Conservation (phyloP, 2,797 vertebrate genomes). For the Hoplostethus atlanticus region DNA sequence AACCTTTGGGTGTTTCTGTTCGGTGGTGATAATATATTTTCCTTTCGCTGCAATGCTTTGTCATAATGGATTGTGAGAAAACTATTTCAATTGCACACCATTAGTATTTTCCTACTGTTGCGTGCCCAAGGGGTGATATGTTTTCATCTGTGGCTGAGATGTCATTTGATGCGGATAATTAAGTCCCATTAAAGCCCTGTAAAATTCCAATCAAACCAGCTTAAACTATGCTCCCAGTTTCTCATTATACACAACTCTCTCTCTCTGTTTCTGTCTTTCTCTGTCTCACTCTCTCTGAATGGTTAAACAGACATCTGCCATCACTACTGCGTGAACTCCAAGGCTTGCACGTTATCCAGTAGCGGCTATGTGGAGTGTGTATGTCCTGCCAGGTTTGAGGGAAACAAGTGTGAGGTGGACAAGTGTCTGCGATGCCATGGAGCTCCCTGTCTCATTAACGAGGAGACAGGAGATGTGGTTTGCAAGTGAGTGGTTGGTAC, state of each 20-base stretch:
- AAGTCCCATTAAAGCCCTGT: conserved; percentile 79
- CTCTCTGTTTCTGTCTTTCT: neutral
- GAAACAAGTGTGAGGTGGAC: conserved; percentile 94
- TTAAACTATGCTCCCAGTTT: conserved; percentile 55
- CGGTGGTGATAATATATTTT: conserved; percentile 69
- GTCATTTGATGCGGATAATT: conserved; percentile 85
- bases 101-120: conserved; percentile 71
- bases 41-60: conserved; percentile 62
- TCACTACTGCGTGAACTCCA: conserved; percentile 96
- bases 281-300: conserved; percentile 4
- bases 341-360: conserved; percentile 92
- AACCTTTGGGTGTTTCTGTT: conserved; percentile 75
- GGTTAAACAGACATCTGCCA: conserved; percentile 88
- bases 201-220: conserved; percentile 75
- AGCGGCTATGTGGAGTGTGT: conserved; percentile 94
- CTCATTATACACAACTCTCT: conserved; percentile 55
- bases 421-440: conserved; percentile 94
- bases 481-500: conserved; percentile 93
- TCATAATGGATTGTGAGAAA: conserved; percentile 72
- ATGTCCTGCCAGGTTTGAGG: conserved; percentile 92
- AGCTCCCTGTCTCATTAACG: conserved; percentile 91
- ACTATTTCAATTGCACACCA: conserved; percentile 73
- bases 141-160: conserved; percentile 79
- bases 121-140: conserved; percentile 73
- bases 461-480: conserved; percentile 89